These are phyloP conservation scores for Ametastegia equiseti DNA, from an alignment of 2,888 invertebrate species.

Conservation along the genomic window DNA sequence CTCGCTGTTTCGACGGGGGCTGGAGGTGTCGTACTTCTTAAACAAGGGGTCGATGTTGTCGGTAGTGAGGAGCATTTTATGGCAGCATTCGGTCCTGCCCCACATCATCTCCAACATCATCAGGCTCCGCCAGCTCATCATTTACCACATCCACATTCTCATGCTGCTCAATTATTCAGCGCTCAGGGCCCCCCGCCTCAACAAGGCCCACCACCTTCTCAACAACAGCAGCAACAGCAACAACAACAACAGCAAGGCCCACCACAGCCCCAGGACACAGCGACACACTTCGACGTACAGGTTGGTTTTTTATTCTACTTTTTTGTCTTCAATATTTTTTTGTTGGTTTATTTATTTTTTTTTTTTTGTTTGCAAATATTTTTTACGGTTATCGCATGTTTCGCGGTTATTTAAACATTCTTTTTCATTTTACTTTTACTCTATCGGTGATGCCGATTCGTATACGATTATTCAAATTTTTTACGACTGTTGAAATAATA, in stretches of 20 bases:
- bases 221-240: conserved; percentile 73
- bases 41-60: conserved; percentile 76
- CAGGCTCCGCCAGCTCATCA: conserved; percentile 77
- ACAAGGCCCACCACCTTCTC: conserved; percentile 71
- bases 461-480: no score
- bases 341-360: not conserved
- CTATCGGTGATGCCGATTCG: no score
- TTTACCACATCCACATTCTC: conserved; percentile 77
- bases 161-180: conserved; percentile 76
- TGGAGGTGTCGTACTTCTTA: conserved; percentile 77
- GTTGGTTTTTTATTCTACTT: conserved; percentile 62
- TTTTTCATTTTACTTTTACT: no score
- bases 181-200: conserved; percentile 72
- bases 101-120: conserved; percentile 78
- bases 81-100: conserved; percentile 75
- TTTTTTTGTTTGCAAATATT: no score
- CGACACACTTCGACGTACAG: conserved; percentile 74
- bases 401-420: not conserved
- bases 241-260: conserved; percentile 70
- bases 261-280: conserved; percentile 71
- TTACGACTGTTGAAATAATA: no score
- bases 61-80: conserved; percentile 74
- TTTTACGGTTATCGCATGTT: no score
- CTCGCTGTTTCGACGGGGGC: conserved; percentile 71
- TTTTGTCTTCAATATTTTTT: not conserved